phyloP scores from a whole-genome alignment of 2,888 invertebrate species.

The Drosophila hawaiiensis region DNA sequence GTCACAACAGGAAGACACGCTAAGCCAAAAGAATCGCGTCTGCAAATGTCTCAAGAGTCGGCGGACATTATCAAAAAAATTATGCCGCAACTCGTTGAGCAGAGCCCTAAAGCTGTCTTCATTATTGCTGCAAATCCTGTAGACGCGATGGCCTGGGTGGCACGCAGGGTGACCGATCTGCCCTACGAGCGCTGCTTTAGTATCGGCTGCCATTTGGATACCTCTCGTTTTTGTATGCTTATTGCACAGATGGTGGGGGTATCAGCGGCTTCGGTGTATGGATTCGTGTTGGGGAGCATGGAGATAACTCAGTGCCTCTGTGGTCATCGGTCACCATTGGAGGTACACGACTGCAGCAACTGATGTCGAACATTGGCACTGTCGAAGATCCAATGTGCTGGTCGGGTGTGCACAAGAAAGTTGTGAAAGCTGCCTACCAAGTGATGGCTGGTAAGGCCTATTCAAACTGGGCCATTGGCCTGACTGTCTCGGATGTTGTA shows the following conservation, averaged over 20 bases:
- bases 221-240: constrained; percentile 93
- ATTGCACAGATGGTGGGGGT: constrained; percentile 92
- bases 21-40: constrained; percentile 91
- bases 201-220: constrained; percentile 95
- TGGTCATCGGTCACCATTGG: constrained; percentile 96
- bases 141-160: constrained; percentile 94
- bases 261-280: constrained; percentile 92
- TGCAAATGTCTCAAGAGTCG: constrained; percentile 93
- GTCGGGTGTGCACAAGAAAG: constrained; percentile 90
- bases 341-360: constrained; percentile 90
- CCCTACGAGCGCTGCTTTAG: constrained; percentile 94
- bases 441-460: constrained; percentile 93
- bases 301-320: constrained; percentile 93
- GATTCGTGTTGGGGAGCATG: constrained; percentile 96
- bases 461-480: constrained; percentile 94
- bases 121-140: constrained; percentile 95
- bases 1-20: constrained; percentile 94
- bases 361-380: constrained; percentile 90
- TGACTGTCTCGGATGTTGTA: constrained; percentile 89
- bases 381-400: constrained; percentile 90
- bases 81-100: constrained; percentile 87
- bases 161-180: constrained; percentile 94
- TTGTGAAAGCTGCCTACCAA: constrained; percentile 92
- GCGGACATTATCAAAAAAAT: constrained; percentile 92
- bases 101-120: constrained; percentile 92